Evolutionary conservation across 2,888 invertebrate genomes (phyloP).

Genomic region (Parelbella ahira): DNA sequence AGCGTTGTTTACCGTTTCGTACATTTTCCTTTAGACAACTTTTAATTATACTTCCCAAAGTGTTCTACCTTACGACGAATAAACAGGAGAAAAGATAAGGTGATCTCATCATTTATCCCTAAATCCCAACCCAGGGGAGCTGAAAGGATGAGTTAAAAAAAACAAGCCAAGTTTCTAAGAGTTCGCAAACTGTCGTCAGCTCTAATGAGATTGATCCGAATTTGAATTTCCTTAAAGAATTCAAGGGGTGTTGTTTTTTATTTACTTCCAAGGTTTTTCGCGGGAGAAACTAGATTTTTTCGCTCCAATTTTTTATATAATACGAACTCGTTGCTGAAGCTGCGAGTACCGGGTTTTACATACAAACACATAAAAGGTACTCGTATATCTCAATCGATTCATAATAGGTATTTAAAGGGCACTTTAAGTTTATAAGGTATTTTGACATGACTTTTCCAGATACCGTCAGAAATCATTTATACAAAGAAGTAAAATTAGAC

Average conservation of each 20-base stretch:
- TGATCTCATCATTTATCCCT: constrained; percentile 36
- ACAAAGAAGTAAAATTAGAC: too few relatives aligned
- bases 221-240: constrained; percentile 42
- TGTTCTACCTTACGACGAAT: constrained; percentile 7
- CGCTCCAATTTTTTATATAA: too few relatives aligned
- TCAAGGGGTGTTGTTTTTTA: constrained; percentile 25
- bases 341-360: too few relatives aligned
- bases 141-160: constrained; percentile 37
- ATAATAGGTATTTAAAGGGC: too few relatives aligned
- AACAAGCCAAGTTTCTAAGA: constrained; percentile 32
- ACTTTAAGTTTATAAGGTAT: too few relatives aligned
- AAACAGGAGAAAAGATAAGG: constrained; percentile 30
- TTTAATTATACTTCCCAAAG: constrained; percentile 20
- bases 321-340: too few relatives aligned
- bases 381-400: too few relatives aligned
- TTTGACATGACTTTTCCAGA: too few relatives aligned
- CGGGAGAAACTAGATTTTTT: too few relatives aligned
- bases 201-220: constrained; percentile 58
- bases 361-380: too few relatives aligned
- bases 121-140: constrained; percentile 29
- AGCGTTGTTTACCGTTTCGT: constrained; percentile 5
- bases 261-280: constrained; percentile 4
- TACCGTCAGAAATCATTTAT: too few relatives aligned
- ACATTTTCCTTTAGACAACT: constrained; percentile 10
- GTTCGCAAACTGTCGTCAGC: constrained; percentile 45